Evolutionary conservation across 92 coral and sea anemone species (phyloP).

Genomic region (Metridium senile): DNA sequence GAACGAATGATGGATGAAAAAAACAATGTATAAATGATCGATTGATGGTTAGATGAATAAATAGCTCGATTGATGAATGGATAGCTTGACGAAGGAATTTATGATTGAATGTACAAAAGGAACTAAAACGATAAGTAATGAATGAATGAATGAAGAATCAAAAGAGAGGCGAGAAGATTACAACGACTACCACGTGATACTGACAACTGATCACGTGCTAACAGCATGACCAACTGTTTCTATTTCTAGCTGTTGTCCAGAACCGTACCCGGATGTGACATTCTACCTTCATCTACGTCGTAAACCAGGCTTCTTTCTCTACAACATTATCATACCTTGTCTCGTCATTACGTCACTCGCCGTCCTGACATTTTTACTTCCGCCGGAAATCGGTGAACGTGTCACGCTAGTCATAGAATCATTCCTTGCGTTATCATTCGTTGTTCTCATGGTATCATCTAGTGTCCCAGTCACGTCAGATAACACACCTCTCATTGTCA

Average conservation of each 20-base stretch:
- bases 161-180: background rate
- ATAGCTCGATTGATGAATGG: background rate
- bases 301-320: constrained; percentile 90
- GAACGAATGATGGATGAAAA: background rate
- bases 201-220: constrained; percentile 5
- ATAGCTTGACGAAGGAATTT: background rate
- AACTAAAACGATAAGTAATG: background rate
- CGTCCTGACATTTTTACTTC: constrained; percentile 85
- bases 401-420: constrained; percentile 91
- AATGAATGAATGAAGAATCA: background rate
- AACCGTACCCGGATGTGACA: constrained; percentile 89
- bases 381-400: constrained; percentile 94
- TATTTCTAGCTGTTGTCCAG: constrained; percentile 88
- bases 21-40: background rate
- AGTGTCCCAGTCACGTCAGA: constrained; percentile 92
- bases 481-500: constrained; percentile 76
- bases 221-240: constrained; percentile 29
- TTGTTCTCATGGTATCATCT: constrained; percentile 87
- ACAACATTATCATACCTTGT: constrained; percentile 90
- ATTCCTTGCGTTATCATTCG: constrained; percentile 85
- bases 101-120: background rate
- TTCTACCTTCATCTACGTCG: constrained; percentile 83
- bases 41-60: background rate
- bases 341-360: constrained; percentile 88
- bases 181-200: background rate